phyloP scores from a whole-genome alignment of 2,113 vertebrate species.

The Agelaius tricolor region DNA sequence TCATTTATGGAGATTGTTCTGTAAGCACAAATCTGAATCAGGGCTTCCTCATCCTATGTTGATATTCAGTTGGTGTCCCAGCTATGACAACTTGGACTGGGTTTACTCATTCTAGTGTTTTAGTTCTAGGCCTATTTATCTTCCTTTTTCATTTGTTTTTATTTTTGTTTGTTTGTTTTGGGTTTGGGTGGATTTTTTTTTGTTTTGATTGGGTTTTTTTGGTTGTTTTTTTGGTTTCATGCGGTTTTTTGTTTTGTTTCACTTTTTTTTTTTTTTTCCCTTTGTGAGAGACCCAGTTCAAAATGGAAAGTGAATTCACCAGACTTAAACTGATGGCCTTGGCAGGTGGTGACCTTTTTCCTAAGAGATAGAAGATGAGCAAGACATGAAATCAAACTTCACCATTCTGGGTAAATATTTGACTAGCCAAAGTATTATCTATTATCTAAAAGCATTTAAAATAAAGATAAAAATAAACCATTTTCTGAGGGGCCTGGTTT shows the following conservation, averaged over 20 bases:
- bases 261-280: too few relatives aligned
- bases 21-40: neutral
- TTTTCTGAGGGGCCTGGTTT: neutral
- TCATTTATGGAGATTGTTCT: neutral
- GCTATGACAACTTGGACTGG: neutral
- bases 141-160: rapidly evolving
- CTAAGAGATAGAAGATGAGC: too few relatives aligned
- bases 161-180: too few relatives aligned
- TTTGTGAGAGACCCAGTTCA: neutral
- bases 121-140: neutral
- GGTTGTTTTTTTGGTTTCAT: too few relatives aligned
- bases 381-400: neutral
- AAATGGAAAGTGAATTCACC: neutral
- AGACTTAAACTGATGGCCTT: too few relatives aligned
- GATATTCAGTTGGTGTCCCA: neutral
- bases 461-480: neutral
- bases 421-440: neutral
- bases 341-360: too few relatives aligned
- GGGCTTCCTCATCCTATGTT: neutral
- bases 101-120: neutral
- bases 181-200: too few relatives aligned
- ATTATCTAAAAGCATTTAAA: neutral
- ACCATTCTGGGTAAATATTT: neutral
- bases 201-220: too few relatives aligned
- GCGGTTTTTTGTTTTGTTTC: too few relatives aligned